Percentiles rank a stretch among this genome's conserved stretches.
These are phyloP conservation scores for Coregonus ussuriensis DNA, from an alignment of 2,797 vertebrate genomes.

Conservation along the genomic window DNA sequence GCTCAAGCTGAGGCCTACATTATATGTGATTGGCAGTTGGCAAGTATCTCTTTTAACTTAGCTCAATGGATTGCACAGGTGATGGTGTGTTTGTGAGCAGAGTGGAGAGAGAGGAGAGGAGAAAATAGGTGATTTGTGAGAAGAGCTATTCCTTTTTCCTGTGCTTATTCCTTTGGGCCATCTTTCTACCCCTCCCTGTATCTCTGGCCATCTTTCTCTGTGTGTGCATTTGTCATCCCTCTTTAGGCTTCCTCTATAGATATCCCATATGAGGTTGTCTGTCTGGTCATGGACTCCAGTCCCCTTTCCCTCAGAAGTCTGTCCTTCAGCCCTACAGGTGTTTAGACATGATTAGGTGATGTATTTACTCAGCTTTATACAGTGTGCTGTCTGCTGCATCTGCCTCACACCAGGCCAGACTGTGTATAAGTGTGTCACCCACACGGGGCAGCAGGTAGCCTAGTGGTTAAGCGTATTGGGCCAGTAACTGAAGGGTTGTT, in stretches of 20 bases:
- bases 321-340: slow-evolving; percentile 15
- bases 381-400: slow-evolving; percentile 24
- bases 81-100: slow-evolving; percentile 4
- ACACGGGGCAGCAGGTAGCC: no score
- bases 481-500: no score
- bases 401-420: slow-evolving; percentile 1
- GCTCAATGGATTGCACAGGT: slow-evolving; percentile 11
- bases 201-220: neutral
- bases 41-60: neutral
- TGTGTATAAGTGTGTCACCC: neutral
- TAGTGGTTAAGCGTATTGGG: no score
- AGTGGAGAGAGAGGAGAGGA: neutral
- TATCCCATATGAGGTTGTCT: neutral
- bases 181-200: slow-evolving; percentile 8
- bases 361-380: slow-evolving; percentile 50
- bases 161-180: slow-evolving; percentile 26
- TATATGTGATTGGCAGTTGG: slow-evolving; percentile 2
- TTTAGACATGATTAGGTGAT: slow-evolving; percentile 31
- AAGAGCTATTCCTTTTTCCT: slow-evolving; percentile 41
- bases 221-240: neutral
- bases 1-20: neutral
- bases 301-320: neutral
- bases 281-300: neutral
- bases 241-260: neutral
- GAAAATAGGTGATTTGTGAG: slow-evolving; percentile 44